Conservation (phyloP, 2,888 invertebrate genomes). For the Drosophila bunnanda region DNA sequence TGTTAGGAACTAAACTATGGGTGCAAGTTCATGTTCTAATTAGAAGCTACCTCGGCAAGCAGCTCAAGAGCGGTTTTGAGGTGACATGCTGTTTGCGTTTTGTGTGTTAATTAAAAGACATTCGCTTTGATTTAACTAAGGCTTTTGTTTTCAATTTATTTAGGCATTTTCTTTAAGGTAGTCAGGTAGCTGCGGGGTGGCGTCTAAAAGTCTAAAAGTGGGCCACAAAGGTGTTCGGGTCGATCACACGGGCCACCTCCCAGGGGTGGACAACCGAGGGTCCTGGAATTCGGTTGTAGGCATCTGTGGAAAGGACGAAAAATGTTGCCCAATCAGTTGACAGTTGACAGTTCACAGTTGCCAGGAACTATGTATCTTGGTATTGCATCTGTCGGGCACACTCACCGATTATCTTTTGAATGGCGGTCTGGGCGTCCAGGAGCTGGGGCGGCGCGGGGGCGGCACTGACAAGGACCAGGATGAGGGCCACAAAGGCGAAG, state of each 20-base stretch:
- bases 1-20: too few species aligned
- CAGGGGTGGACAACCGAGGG: constrained; percentile 60
- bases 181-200: neutral
- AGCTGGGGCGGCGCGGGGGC: constrained; percentile 59
- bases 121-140: constrained; percentile 10
- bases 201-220: constrained; percentile 30
- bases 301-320: constrained; percentile 39
- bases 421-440: constrained; percentile 66
- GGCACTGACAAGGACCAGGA: constrained; percentile 56
- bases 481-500: constrained; percentile 34
- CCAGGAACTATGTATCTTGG: neutral
- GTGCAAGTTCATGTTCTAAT: too few species aligned
- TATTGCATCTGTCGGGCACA: neutral
- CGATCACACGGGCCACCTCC: constrained; percentile 63
- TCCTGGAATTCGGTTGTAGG: constrained; percentile 68
- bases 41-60: neutral
- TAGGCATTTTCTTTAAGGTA: constrained; percentile 11
- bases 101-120: neutral
- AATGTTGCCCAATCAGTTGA: neutral
- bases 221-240: constrained; percentile 65
- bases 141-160: constrained; percentile 24
- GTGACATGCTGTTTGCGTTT: neutral
- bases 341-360: constrained; percentile 2
- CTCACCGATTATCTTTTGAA: constrained; percentile 72
- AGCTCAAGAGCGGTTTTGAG: neutral